phyloP scores from a whole-genome alignment of 2,113 vertebrate genomes.

The Bos indicus region DNA sequence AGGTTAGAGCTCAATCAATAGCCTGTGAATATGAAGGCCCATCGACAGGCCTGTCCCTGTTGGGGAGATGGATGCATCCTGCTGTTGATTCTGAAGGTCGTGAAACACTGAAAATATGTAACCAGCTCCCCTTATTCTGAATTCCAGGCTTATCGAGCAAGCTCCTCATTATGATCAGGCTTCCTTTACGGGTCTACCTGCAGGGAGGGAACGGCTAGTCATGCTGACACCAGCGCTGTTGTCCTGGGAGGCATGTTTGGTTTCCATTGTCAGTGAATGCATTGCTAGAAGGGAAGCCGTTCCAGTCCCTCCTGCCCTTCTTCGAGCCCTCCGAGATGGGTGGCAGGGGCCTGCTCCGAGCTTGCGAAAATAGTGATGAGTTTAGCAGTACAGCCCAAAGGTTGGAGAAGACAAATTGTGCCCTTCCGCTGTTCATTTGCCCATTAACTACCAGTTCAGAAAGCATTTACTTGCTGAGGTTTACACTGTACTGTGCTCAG shows the following conservation, averaged over 20 bases:
- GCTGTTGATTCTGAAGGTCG: slow-evolving; percentile 66
- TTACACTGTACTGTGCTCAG: not conserved
- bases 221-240: not conserved
- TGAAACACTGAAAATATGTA: slow-evolving; percentile 25
- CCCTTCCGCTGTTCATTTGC: not conserved
- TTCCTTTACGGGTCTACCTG: not conserved
- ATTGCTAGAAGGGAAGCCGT: not conserved
- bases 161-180: not conserved
- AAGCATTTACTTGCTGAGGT: not conserved
- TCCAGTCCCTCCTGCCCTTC: not conserved
- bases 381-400: not conserved
- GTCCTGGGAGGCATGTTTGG: not conserved
- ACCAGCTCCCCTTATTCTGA: not conserved
- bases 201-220: not conserved
- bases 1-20: slow-evolving; percentile 68
- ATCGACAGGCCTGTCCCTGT: slow-evolving; percentile 58
- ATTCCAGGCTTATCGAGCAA: slow-evolving; percentile 20
- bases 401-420: not conserved
- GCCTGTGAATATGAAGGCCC: slow-evolving; percentile 59
- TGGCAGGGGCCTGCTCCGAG: not conserved
- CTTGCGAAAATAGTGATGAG: slow-evolving; percentile 6
- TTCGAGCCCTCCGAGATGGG: not conserved
- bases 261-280: not conserved
- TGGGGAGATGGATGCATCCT: slow-evolving; percentile 55
- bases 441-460: not conserved